Percentiles rank a stretch among this genome's conserved stretches.
Conservation (phyloP, 2,113 vertebrate species). For the Psilopogon haemacephalus region DNA sequence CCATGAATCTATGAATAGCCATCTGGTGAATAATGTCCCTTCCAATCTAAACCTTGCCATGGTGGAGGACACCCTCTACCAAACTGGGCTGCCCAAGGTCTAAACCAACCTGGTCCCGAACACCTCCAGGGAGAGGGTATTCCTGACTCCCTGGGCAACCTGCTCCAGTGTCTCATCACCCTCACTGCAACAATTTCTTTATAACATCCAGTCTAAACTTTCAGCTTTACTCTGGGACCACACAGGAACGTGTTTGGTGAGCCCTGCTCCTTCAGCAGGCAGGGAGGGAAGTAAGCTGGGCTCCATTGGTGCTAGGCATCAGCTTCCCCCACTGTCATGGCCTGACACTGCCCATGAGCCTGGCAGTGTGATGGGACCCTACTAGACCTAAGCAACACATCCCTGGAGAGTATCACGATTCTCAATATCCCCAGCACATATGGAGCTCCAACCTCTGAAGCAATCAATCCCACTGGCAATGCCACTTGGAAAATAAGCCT, state of each 20-base stretch:
- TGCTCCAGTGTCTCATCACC: too few species aligned
- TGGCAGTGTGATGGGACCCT: slow-evolving; percentile 87
- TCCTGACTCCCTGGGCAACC: too few species aligned
- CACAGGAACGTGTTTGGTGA: accelerated
- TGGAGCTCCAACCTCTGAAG: slow-evolving; percentile 84
- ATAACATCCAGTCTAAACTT: too few species aligned
- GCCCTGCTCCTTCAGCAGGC: accelerated
- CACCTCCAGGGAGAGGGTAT: too few species aligned
- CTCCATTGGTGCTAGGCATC: accelerated
- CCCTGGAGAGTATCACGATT: slow-evolving; percentile 90
- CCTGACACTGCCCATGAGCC: background rate
- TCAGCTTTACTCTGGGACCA: background rate
- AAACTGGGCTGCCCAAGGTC: too few species aligned
- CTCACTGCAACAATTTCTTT: too few species aligned
- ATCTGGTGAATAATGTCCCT: too few species aligned
- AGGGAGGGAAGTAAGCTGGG: background rate
- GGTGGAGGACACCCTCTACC: too few species aligned
- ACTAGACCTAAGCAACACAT: slow-evolving; percentile 87
- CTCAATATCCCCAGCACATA: slow-evolving; percentile 99
- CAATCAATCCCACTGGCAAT: background rate
- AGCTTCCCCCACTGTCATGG: accelerated
- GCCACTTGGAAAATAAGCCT: background rate
- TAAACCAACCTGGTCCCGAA: too few species aligned
- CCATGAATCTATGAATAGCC: too few species aligned
- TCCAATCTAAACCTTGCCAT: too few species aligned